These are phyloP conservation scores for Euthynnus affinis DNA, from an alignment of 2,797 vertebrate species.

Conservation along the genomic window DNA sequence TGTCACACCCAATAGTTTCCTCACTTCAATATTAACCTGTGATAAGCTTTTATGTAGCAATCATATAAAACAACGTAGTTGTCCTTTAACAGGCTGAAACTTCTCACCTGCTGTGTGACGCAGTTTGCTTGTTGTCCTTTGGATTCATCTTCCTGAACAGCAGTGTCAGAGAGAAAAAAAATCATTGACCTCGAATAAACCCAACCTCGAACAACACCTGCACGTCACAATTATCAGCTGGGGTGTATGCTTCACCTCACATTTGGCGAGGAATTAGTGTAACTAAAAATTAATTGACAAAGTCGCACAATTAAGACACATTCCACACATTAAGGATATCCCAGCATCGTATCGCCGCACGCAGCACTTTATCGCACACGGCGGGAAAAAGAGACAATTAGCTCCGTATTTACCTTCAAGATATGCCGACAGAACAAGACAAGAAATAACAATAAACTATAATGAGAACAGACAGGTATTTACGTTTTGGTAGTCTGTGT, in stretches of 20 bases:
- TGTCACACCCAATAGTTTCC: constrained; percentile 28
- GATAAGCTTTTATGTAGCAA: fast-evolving
- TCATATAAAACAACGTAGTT: background rate
- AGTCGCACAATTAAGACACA: background rate
- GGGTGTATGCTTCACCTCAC: fast-evolving
- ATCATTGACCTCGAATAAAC: background rate
- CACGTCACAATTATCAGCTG: background rate
- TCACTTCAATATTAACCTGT: background rate
- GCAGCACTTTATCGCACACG: background rate
- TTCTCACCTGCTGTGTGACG: constrained; percentile 67
- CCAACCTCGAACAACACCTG: background rate
- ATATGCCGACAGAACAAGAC: background rate
- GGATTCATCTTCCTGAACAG: constrained; percentile 70
- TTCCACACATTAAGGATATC: background rate
- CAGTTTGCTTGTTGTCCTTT: constrained; percentile 32
- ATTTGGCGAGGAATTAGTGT: background rate
- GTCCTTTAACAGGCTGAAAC: background rate
- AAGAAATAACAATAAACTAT: fast-evolving
- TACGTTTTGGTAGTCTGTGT: background rate
- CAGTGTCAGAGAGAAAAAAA: background rate
- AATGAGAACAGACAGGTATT: background rate
- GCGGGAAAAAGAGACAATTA: background rate
- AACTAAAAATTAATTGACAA: background rate
- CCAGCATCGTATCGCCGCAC: background rate
- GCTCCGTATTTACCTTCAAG: constrained; percentile 4